These are phyloP conservation scores for Oceanodroma leucorhoa DNA, from an alignment of 2,797 vertebrate genomes.

Conservation along the genomic window DNA sequence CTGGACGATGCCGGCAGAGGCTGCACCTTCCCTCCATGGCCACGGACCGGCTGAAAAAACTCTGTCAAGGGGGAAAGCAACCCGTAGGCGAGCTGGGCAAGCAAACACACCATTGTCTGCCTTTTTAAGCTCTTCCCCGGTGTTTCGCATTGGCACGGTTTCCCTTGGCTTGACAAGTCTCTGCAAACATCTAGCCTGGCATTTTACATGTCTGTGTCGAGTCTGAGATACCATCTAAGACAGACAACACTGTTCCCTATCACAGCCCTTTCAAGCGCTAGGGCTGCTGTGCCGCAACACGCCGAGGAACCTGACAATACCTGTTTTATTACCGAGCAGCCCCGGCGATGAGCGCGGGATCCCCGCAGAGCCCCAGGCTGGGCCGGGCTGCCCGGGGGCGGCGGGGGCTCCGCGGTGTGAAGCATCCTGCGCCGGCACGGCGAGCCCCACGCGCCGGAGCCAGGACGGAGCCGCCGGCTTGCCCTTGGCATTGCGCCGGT, in stretches of 20 bases:
- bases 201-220: slow-evolving; percentile 33
- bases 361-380: background rate
- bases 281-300: slow-evolving; percentile 6
- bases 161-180: slow-evolving; percentile 56
- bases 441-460: fast-evolving
- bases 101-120: slow-evolving; percentile 38
- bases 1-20: background rate
- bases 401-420: background rate
- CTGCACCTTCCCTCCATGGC: background rate
- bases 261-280: background rate
- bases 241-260: slow-evolving; percentile 41
- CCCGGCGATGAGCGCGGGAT: fast-evolving
- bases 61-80: background rate
- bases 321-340: background rate
- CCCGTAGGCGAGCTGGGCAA: background rate
- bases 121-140: slow-evolving; percentile 26
- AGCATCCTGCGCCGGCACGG: background rate
- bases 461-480: background rate
- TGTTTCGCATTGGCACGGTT: background rate
- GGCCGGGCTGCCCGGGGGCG: background rate
- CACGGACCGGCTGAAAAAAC: background rate
- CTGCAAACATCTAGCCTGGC: slow-evolving; percentile 57
- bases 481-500: fast-evolving
- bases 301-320: background rate
- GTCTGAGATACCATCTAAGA: slow-evolving; percentile 56